phyloP scores from a whole-genome alignment of 2,797 vertebrate genomes.

The Nyctalus aviator region DNA sequence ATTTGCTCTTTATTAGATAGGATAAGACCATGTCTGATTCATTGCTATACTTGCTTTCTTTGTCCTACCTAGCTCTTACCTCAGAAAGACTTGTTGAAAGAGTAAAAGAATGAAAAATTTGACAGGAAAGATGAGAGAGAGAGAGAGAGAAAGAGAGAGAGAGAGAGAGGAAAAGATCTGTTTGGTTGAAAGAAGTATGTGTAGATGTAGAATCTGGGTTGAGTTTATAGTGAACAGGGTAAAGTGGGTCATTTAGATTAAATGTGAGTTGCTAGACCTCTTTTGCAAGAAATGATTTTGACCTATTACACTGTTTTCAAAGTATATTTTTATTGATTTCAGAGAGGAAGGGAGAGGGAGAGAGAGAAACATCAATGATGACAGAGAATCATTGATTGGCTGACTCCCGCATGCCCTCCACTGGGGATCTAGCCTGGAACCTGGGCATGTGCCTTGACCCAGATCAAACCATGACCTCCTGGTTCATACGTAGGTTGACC shows the following conservation, averaged over 20 bases:
- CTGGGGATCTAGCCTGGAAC: neutral
- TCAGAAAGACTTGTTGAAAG: conserved; percentile 20
- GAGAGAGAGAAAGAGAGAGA: neutral
- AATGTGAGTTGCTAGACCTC: neutral
- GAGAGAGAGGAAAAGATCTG: neutral
- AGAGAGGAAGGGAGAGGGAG: neutral
- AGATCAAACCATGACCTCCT: neutral
- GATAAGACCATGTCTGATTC: conserved; percentile 1
- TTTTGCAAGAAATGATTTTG: too few species aligned
- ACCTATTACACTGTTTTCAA: neutral
- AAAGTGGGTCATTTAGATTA: neutral
- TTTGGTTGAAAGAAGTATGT: neutral
- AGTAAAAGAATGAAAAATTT: conserved; percentile 9
- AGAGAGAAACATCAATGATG: neutral
- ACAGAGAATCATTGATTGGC: neutral
- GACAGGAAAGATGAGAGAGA: neutral
- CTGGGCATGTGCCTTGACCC: neutral
- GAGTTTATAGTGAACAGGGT: neutral
- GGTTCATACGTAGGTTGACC: neutral
- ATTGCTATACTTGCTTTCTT: conserved; percentile 25
- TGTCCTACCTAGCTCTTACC: neutral
- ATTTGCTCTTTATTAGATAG: too few species aligned
- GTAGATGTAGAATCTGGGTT: conserved; percentile 31
- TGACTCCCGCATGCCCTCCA: neutral
- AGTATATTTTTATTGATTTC: neutral